Evolutionary conservation across 1,140 invertebrate genomes (phyloP).

Genomic region (Bemisia tabaci): DNA sequence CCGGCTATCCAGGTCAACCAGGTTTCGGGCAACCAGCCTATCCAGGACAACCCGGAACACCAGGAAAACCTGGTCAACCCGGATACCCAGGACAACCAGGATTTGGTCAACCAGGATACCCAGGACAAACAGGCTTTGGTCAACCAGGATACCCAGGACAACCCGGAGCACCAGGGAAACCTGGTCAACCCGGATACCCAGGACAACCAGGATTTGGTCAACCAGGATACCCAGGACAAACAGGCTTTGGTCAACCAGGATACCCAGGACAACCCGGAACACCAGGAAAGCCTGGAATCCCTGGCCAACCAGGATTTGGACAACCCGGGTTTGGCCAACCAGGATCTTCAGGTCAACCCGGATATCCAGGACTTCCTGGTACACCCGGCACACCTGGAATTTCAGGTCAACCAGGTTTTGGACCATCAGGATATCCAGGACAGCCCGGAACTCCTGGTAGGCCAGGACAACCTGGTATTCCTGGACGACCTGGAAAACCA

Average conservation of each 20-base stretch:
- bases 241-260: constrained; percentile 20
- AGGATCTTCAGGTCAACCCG: no score
- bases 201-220: constrained; percentile 19
- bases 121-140: no score
- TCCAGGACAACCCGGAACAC: constrained; percentile 18
- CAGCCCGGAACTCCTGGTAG: constrained; percentile 15
- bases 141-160: constrained; percentile 16
- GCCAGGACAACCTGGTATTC: constrained; percentile 15
- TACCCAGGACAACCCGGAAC: constrained; percentile 17
- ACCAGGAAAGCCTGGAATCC: constrained; percentile 15
- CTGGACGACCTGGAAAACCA: constrained; percentile 18
- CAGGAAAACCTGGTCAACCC: constrained; percentile 21
- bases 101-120: no score
- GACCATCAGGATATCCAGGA: constrained; percentile 7
- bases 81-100: constrained; percentile 16
- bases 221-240: constrained; percentile 13
- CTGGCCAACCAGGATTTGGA: constrained; percentile 18
- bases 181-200: constrained; percentile 18
- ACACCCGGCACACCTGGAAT: constrained; percentile 15
- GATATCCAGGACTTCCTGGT: constrained; percentile 11
- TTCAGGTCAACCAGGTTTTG: constrained; percentile 10
- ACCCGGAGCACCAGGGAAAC: constrained; percentile 12
- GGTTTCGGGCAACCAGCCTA: constrained; percentile 19
- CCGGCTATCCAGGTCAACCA: constrained; percentile 16
- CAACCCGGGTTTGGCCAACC: no score